Base-by-base conservation (phyloP, 2,888 invertebrate species). In the Metacarcinus magister region DNA sequence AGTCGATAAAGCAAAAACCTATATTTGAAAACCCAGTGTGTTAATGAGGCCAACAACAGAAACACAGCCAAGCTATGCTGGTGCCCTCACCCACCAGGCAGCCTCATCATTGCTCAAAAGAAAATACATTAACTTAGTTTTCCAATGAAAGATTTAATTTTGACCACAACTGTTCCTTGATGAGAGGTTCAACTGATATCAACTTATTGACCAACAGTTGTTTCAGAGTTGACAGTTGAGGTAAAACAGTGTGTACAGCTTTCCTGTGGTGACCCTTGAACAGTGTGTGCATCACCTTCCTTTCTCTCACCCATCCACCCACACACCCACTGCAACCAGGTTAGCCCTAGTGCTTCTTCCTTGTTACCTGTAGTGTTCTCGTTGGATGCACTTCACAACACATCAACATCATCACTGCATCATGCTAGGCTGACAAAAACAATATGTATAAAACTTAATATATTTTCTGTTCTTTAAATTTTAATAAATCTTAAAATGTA, bases 381-480 rank as follows among this genome's bases (percentile, higher is more conserved):
- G 1, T 82, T 28, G 32, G 82, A 28, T 82, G 82, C 32, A 82
- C 82, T 82, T 32, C 23, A 82, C 82, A 82, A 82, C 82, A 10
- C 82, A 82, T 32, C 32, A 82, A 4, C 75, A 75, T 28, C 28
- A 75, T n/a, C 16, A 16, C 67, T 82, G 32, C 28, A 32, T 82
- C 32, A 82, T 82, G 82, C 32, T 32, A 82, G 82, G 82, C 32
- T 82, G 82, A 82, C 28, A 82, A 82, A 82, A 82, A 82, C 82
- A 28, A 82, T 23, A 7, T 82, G 82, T 82, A 82, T 5, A 82
- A 82, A 82, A 82, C 28, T 32, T 82, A 82, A 75, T 32, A 28
- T 82, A 82, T 82, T 82, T 32, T 32, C 28, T 32, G 32, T 32
- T 82, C 7, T 82, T 16, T 32, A 32, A 28, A 82, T 32, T 28